Evolutionary conservation across 2,888 invertebrate species (phyloP).

Genomic region (Papilio elwesi): DNA sequence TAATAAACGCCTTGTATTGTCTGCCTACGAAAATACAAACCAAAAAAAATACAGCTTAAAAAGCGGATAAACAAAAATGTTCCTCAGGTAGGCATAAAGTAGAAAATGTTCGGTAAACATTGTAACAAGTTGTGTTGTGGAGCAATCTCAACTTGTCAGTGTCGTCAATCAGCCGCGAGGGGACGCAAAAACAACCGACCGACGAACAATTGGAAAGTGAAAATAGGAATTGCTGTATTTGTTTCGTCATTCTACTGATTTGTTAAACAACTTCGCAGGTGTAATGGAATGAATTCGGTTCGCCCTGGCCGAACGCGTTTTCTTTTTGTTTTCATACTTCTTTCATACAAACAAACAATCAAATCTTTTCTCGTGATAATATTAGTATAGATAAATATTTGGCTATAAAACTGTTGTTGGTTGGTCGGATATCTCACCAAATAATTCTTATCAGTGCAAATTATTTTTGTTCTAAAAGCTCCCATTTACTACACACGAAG

Average conservation of each 20-base stretch:
- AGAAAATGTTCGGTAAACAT: constrained; percentile 47
- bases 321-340: constrained; percentile 41
- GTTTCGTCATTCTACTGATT: constrained; percentile 59
- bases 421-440: too few species aligned
- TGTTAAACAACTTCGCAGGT: constrained; percentile 54
- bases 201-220: constrained; percentile 58
- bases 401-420: too few species aligned
- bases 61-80: constrained; percentile 16
- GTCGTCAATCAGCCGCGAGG: constrained; percentile 55
- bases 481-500: too few species aligned
- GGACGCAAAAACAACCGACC: constrained; percentile 52
- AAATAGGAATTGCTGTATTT: constrained; percentile 60
- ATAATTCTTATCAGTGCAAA: too few species aligned
- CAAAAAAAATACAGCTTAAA: constrained; percentile 5
- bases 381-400: too few species aligned
- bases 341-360: too few species aligned
- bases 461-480: too few species aligned
- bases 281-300: constrained; percentile 47
- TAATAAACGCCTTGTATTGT: too few species aligned
- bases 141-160: constrained; percentile 55
- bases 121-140: constrained; percentile 52
- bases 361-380: too few species aligned
- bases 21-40: background rate
- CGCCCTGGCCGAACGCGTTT: background rate
- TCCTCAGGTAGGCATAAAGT: constrained; percentile 38